Evolutionary conservation across 2,113 vertebrate species (phyloP), one percentile per base, ranked within the genome.

Genomic region (Lates calcarifer): DNA sequence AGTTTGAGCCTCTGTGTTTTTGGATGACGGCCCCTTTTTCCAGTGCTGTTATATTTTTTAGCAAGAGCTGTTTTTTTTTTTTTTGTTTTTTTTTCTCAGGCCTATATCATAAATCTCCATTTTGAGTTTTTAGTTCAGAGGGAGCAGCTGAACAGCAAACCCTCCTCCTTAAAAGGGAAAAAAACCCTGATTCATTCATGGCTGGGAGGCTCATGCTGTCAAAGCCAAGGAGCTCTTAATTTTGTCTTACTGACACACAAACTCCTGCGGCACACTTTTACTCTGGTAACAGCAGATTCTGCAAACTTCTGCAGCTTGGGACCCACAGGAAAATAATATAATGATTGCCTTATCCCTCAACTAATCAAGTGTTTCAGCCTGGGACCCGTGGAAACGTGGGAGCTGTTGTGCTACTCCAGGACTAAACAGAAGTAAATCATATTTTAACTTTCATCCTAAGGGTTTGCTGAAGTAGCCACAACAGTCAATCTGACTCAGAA

Each of bases 21-120:
- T 68, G 15, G 45, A 53, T 20, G 6, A 14, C 14, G 3, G n/a
- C 7, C 10, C 2, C 49, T 39, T 29, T 57, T 28, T n/a, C 20
- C 29, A 15, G 5, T 18, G 49, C 37, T n/a, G 45, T 72, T 79
- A 28, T 75, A 79, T 51, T 17, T 64, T n/a, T n/a, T n/a, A n/a
- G 67, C 58, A 69, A 69, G 41, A 62, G 18, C 14, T 24, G 28
- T 33, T 76, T 81, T 77, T 55, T n/a, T n/a, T n/a, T n/a, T n/a
- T n/a, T n/a, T n/a, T n/a, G n/a, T n/a, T n/a, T n/a, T n/a, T n/a
- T n/a, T n/a, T n/a, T n/a, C n/a, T 74, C 17, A 41, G 24, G 28
- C 22, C 24, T 76, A 79, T 33, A 65, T 62, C 72, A 70, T 80
- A 55, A 76, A 87, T 86, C 73, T 86, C 49, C 53, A n/a, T 81